Evolutionary conservation across 2,113 vertebrate genomes (phyloP).

Genomic region (Nothoprocta perdicaria): DNA sequence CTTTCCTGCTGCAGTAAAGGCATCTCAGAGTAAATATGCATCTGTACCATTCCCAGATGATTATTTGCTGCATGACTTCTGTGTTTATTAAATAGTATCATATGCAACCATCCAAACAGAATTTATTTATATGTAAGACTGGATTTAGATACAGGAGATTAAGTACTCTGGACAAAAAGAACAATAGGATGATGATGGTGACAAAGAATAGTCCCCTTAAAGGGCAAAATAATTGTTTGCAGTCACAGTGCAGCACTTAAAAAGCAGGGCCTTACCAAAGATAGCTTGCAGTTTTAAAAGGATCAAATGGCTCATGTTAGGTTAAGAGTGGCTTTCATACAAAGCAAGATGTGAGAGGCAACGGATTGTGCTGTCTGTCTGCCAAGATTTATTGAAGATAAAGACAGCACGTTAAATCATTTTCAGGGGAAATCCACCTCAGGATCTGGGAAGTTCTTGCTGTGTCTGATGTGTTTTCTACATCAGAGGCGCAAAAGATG

Average conservation of each 20-base stretch:
- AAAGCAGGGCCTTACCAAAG: conserved; percentile 37
- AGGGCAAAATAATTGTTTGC: conserved; percentile 2
- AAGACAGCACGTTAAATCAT: conserved; percentile 40
- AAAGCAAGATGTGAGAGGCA: conserved; percentile 35
- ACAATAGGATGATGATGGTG: not conserved
- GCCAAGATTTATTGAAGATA: conserved; percentile 44
- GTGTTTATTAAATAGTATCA: not conserved
- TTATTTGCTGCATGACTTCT: not conserved
- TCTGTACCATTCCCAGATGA: not conserved
- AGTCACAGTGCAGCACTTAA: not conserved
- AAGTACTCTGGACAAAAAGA: not conserved
- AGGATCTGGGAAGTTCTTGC: conserved; percentile 19
- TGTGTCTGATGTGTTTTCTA: conserved; percentile 15
- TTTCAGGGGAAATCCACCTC: conserved; percentile 48
- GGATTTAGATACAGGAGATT: not conserved
- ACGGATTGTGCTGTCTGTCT: conserved; percentile 32
- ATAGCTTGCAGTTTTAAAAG: conserved; percentile 26
- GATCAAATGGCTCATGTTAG: conserved; percentile 31
- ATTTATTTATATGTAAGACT: conserved; percentile 1
- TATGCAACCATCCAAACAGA: not conserved
- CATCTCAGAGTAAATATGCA: not conserved
- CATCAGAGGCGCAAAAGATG: conserved; percentile 16
- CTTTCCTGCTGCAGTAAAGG: not conserved
- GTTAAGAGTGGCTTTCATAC: conserved; percentile 50
- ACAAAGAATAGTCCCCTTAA: not conserved